phyloP scores from a whole-genome alignment of 1,140 invertebrate genomes.

The Drosophila tristis region DNA sequence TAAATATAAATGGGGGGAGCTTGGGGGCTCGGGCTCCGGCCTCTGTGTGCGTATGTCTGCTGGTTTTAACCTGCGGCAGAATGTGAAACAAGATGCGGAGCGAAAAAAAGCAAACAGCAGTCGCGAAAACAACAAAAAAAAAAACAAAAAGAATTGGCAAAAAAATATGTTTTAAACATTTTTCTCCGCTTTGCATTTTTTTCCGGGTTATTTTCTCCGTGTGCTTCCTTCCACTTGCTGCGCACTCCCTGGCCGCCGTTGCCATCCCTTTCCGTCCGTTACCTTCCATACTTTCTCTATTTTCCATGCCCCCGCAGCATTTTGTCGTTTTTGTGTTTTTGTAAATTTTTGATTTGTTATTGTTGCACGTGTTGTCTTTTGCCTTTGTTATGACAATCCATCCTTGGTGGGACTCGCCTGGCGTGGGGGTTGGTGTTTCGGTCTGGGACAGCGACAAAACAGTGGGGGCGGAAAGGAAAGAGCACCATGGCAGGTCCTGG shows the following conservation, averaged over 20 bases:
- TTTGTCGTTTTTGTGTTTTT: constrained; percentile 63
- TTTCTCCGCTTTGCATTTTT: constrained; percentile 71
- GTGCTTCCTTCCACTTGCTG: constrained; percentile 3
- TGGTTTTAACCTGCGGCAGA: constrained; percentile 72
- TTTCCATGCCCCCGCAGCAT: constrained; percentile 28
- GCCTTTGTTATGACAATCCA: constrained; percentile 79
- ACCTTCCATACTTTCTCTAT: constrained; percentile 29
- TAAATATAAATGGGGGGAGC: constrained; percentile 48
- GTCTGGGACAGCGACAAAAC: too few species aligned
- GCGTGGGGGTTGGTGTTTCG: background rate
- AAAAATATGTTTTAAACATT: constrained; percentile 83
- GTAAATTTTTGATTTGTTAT: constrained; percentile 83
- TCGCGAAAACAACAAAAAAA: constrained; percentile 34
- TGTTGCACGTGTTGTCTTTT: constrained; percentile 82
- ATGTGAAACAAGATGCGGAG: constrained; percentile 45
- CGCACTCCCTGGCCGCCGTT: constrained; percentile 7
- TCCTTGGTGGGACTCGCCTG: constrained; percentile 50
- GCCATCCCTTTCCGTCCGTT: constrained; percentile 7
- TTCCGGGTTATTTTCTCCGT: constrained; percentile 12
- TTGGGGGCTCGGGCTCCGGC: background rate
- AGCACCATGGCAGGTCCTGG: too few species aligned
- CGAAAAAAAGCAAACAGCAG: constrained; percentile 41
- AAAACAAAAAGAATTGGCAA: constrained; percentile 47
- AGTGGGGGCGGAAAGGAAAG: background rate
- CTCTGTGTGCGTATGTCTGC: constrained; percentile 33